Evolutionary conservation across 1,140 invertebrate species (phyloP).

Genomic region (Lepidurus couesii): DNA sequence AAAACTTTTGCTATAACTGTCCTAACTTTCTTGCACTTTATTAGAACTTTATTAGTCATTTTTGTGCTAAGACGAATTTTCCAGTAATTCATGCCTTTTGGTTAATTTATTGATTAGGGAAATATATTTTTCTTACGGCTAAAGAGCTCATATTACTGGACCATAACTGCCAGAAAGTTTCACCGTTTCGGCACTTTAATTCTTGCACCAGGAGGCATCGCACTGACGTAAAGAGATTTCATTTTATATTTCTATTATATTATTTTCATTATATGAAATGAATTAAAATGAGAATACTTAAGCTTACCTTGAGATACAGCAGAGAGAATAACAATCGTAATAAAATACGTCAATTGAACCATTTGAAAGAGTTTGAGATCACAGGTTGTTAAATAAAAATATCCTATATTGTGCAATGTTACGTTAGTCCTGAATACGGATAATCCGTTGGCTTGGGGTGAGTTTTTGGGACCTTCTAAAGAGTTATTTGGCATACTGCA

Average conservation of each 20-base stretch:
- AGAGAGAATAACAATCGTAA: background rate
- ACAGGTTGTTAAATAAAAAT: background rate
- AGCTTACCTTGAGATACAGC: background rate
- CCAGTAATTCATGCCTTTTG: too few relatives aligned
- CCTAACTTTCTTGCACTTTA: too few relatives aligned
- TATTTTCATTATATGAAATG: background rate
- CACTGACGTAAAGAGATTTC: background rate
- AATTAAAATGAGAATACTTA: background rate
- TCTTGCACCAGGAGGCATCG: background rate
- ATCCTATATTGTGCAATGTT: background rate
- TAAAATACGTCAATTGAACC: background rate
- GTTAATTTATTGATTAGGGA: too few relatives aligned
- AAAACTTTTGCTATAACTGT: background rate
- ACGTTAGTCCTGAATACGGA: background rate
- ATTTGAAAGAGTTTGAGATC: background rate
- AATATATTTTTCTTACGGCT: background rate
- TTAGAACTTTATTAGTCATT: too few relatives aligned
- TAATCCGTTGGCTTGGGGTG: background rate
- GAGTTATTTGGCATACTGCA: background rate
- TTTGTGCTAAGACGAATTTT: too few relatives aligned
- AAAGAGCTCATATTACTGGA: background rate
- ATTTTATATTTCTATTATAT: background rate
- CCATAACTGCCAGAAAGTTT: background rate
- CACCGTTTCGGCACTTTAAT: background rate
- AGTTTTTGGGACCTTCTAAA: background rate